Evolutionary conservation across 2,113 vertebrate genomes (phyloP).

Genomic region (Rattus rattus): DNA sequence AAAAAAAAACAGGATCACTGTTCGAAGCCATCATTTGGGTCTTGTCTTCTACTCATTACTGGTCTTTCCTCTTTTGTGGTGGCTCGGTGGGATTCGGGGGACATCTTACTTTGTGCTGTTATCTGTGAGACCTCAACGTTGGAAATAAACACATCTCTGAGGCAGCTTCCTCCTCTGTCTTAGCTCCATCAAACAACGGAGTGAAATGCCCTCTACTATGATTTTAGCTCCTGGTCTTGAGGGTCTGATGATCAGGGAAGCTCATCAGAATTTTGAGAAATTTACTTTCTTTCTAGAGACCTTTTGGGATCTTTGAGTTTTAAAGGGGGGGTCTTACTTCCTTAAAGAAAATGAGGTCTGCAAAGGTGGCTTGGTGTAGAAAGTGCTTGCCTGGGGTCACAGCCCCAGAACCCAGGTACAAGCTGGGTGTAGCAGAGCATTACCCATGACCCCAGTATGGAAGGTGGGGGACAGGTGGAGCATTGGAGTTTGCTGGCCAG

Average conservation of each 20-base stretch:
- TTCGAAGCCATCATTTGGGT: accelerated
- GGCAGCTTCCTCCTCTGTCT: conserved; percentile 24
- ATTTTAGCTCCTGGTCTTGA: background rate
- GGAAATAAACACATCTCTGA: background rate
- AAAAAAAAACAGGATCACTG: background rate
- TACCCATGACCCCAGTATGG: background rate
- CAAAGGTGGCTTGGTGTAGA: too few relatives aligned
- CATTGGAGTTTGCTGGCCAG: background rate
- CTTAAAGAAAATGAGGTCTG: background rate
- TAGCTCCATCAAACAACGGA: background rate
- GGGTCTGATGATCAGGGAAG: background rate
- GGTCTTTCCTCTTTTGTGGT: background rate
- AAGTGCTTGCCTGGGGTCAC: too few relatives aligned
- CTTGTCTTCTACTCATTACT: background rate
- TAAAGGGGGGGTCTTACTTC: background rate
- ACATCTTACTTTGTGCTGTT: background rate
- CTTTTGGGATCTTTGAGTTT: background rate
- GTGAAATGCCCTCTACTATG: background rate
- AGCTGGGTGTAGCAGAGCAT: background rate
- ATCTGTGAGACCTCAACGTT: background rate
- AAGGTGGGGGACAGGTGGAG: background rate
- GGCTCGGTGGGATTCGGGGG: background rate
- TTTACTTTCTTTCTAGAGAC: background rate
- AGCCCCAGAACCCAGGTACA: background rate
- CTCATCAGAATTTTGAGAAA: background rate